Evolutionary conservation across 2,797 vertebrate species (phyloP).

Genomic region (Gallinago nigripennis): DNA sequence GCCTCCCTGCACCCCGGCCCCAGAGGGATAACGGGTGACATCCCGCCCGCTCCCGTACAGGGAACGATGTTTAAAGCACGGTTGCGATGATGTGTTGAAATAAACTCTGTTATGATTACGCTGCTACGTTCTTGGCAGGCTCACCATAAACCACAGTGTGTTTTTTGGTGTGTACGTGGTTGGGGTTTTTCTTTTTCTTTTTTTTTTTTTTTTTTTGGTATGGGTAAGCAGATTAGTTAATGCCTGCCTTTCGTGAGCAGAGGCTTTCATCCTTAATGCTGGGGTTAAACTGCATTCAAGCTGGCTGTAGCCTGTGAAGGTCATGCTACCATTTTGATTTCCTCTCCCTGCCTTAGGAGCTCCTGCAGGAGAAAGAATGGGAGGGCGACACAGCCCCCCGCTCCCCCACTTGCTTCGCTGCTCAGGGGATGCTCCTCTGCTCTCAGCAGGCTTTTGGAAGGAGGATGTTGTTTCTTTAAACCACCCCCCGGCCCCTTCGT

Average conservation of each 20-base stretch:
- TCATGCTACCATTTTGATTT: constrained; percentile 59
- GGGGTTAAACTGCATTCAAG: constrained; percentile 37
- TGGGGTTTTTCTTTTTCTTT: not conserved
- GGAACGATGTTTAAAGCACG: not conserved
- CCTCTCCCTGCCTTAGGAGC: not conserved
- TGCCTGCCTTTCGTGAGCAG: constrained; percentile 24
- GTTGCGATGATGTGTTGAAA: constrained; percentile 11
- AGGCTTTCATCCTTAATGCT: constrained; percentile 51
- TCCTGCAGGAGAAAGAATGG: not conserved
- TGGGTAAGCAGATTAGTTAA: constrained; percentile 52
- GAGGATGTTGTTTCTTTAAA: not conserved
- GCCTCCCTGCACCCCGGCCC: not conserved
- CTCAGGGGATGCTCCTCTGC: not conserved
- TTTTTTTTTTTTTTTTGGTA: not conserved
- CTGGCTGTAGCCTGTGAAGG: constrained; percentile 36
- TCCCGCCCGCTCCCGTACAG: not conserved
- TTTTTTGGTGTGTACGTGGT: constrained; percentile 14
- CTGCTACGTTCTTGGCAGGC: constrained; percentile 2
- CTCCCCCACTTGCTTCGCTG: not conserved
- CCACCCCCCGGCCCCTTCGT: rapidly evolving
- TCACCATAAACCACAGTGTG: not conserved
- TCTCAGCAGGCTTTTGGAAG: not conserved
- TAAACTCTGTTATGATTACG: constrained; percentile 1
- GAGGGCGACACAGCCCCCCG: not conserved
- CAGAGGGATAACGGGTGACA: not conserved